Conservation (phyloP, 2,797 vertebrate genomes). For the Spinus pinus region DNA sequence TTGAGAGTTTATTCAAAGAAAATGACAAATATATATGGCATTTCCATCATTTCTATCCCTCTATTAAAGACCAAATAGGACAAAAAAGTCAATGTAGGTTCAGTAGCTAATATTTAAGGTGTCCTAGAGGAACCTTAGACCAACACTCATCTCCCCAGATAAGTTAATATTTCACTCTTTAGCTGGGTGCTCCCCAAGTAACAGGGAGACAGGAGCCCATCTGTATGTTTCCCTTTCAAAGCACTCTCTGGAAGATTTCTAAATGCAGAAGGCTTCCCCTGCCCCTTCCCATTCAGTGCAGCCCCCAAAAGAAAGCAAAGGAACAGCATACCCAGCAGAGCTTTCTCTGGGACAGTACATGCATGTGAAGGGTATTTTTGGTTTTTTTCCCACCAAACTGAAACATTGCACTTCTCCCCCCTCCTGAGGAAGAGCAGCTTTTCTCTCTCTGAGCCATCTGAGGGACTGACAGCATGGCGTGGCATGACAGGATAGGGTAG, state of each 20-base stretch:
- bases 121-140: background rate
- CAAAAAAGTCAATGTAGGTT: background rate
- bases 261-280: background rate
- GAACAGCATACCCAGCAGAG: accelerated
- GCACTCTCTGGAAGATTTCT: background rate
- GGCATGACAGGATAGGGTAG: background rate
- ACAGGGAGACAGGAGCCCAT: background rate
- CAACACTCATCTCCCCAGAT: background rate
- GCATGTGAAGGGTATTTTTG: accelerated
- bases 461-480: background rate
- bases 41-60: background rate
- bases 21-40: background rate
- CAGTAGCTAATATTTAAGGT: background rate
- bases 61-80: background rate
- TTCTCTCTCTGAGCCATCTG: background rate
- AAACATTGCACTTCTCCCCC: background rate
- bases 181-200: background rate
- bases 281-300: background rate
- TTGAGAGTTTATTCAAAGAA: background rate
- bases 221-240: background rate
- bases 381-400: background rate
- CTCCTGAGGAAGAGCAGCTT: background rate
- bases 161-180: background rate
- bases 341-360: background rate
- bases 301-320: background rate